A percentile compares a stretch with the other conserved stretches of the same genome.
phyloP scores from a whole-genome alignment of 2,888 invertebrate species.

The Cremastinae sp. region DNA sequence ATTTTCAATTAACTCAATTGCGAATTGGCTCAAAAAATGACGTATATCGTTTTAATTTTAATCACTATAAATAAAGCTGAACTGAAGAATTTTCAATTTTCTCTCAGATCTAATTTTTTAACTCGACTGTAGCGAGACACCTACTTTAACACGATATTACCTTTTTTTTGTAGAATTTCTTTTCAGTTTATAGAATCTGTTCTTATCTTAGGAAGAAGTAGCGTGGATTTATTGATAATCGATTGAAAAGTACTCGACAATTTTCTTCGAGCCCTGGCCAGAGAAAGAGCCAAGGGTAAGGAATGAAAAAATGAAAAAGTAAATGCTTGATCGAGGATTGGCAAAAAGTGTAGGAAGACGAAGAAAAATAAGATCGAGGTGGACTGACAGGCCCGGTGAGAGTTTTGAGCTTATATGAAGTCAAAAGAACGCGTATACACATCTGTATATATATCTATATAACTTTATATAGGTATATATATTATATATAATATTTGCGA shows the following conservation, averaged over 20 bases:
- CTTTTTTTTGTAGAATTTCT: background rate
- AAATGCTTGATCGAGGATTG: too few species aligned
- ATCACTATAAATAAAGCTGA: too few species aligned
- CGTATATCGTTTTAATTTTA: too few species aligned
- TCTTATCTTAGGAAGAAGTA: background rate
- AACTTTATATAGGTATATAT: too few species aligned
- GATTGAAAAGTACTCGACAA: background rate
- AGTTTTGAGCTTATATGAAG: slow-evolving; percentile 40
- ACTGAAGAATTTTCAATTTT: too few species aligned
- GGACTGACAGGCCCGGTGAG: slow-evolving; percentile 30
- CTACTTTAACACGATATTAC: too few species aligned
- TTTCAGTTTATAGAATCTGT: background rate
- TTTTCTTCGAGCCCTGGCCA: slow-evolving; percentile 7
- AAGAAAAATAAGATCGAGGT: slow-evolving; percentile 48
- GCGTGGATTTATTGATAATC: slow-evolving; percentile 21
- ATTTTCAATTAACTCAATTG: too few species aligned
- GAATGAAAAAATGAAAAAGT: background rate
- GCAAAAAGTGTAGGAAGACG: slow-evolving; percentile 3
- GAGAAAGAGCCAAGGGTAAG: background rate
- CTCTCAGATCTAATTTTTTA: too few species aligned
- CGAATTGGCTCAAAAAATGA: too few species aligned
- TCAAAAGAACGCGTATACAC: slow-evolving; percentile 20
- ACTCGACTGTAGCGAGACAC: too few species aligned
- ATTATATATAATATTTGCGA: slow-evolving; percentile 39
- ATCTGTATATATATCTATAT: too few species aligned